Base-by-base conservation (phyloP, 2,888 invertebrate genomes). In the Malthinus seriepunctatus region DNA sequence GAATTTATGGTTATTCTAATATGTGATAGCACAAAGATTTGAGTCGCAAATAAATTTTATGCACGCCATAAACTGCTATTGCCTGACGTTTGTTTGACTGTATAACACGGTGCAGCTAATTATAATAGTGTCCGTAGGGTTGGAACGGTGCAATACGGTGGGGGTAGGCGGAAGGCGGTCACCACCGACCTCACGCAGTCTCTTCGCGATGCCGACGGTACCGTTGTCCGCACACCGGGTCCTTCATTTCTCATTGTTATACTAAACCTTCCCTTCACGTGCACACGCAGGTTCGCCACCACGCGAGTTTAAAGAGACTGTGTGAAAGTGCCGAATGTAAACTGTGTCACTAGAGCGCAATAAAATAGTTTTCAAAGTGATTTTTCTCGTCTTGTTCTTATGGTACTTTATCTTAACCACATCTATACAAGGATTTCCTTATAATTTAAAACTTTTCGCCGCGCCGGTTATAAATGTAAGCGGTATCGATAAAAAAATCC, bases 181-280 rank as follows among this genome's bases (percentile, higher is more conserved):
- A 77, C 76, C 75, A 72, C 73, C 78, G 76, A 73, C 77, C 78
- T 73, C 76, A 78, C 77, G 78, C 78, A 78, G 76, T 77, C 76
- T 78, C 74, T 76, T 75, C 73, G 72, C 73, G 74, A 72, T 73
- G 74, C 75, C 75, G 72, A 76, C 79, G 78, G 79, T 77, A 79
- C 79, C 78, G 79, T 74, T 75, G 73, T 73, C 75, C 76, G 71
- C 71, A 78, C 79, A 69, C 66, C 66, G 67, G 70, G 71, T 69
- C 70, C 66, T 42, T 68, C 59, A 60, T 61, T 54, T 63, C 63
- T 68, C 73, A 75, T 75, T 76, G 76, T 76, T 76, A 73, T 74
- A 73, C 71, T 67, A 71, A 71, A 72, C 73, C 71, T 70, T 71
- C 70, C 70, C 60, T 60, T 49, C 57, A 58, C 54, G 62, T 56